A percentile compares a stretch with the other conserved stretches of the same genome.
Conservation (phyloP, 2,888 invertebrate genomes). For the Timandra comae region DNA sequence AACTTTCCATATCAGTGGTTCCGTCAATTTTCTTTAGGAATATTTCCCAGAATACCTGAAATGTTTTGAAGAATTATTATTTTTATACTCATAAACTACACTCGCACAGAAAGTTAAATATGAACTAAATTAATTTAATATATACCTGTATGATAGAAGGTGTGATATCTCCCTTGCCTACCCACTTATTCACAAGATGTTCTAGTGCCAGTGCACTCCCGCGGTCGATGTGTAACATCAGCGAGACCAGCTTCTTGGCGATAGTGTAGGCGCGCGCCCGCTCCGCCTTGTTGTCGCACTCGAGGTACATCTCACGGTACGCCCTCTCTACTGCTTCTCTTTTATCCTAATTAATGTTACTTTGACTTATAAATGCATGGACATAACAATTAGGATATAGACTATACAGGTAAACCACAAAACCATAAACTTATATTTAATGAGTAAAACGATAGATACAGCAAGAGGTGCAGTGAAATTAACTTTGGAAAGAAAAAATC, state of each 20-base stretch:
- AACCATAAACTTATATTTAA: no score
- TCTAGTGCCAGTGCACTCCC: conserved; percentile 62
- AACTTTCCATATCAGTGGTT: conserved; percentile 82
- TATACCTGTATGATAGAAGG: conserved; percentile 68
- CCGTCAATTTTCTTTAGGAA: conserved; percentile 84
- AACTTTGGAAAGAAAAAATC: no score
- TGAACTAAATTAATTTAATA: no score
- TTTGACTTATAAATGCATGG: no score
- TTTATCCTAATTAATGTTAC: no score
- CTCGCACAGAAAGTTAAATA: no score
- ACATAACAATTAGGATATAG: no score
- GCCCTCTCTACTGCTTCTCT: conserved; percentile 85
- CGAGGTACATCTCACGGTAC: conserved; percentile 83
- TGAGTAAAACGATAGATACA: no score
- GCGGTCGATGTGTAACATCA: conserved; percentile 48
- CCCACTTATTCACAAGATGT: conserved; percentile 60
- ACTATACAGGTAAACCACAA: no score
- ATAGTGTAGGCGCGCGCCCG: conserved; percentile 60
- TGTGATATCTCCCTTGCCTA: conserved; percentile 57
- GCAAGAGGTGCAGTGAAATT: no score
- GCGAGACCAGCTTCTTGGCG: conserved; percentile 44
- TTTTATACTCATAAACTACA: background rate
- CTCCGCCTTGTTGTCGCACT: conserved; percentile 66
- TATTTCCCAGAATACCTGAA: conserved; percentile 88
- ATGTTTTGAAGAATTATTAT: no score